Evolutionary conservation across 2,888 invertebrate species (phyloP).

Genomic region (Drosophila dives): DNA sequence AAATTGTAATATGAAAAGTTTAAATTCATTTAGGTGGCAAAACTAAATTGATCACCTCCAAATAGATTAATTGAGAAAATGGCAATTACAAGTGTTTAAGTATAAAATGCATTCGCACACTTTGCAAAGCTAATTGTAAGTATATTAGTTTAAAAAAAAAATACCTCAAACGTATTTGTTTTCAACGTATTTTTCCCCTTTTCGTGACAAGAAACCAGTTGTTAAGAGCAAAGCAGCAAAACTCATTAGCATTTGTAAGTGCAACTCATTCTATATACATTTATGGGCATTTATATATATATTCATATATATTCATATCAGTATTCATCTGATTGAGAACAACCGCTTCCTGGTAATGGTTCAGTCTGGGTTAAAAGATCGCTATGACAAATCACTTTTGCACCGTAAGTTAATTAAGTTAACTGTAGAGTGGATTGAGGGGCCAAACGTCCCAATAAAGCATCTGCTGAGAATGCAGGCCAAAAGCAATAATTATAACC

Average conservation of each 20-base stretch:
- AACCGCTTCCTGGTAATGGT: background rate
- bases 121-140: constrained; percentile 4
- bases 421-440: background rate
- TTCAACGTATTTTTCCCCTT: background rate
- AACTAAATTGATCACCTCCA: background rate
- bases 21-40: background rate
- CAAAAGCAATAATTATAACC: constrained; percentile 22
- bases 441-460: background rate
- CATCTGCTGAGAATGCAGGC: constrained; percentile 41
- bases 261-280: background rate
- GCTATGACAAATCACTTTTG: background rate
- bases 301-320: background rate
- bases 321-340: background rate
- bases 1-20: background rate
- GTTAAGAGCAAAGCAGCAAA: constrained; percentile 10
- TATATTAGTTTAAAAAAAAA: constrained; percentile 18
- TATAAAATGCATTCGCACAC: background rate
- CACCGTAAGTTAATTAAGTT: background rate
- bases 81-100: background rate
- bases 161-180: constrained; percentile 14
- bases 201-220: constrained; percentile 44
- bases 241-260: constrained; percentile 37
- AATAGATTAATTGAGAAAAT: background rate
- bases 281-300: background rate
- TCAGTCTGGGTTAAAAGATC: background rate